Evolutionary conservation across 2,888 invertebrate genomes (phyloP).

Genomic region (Exephanes ischioxanthus): DNA sequence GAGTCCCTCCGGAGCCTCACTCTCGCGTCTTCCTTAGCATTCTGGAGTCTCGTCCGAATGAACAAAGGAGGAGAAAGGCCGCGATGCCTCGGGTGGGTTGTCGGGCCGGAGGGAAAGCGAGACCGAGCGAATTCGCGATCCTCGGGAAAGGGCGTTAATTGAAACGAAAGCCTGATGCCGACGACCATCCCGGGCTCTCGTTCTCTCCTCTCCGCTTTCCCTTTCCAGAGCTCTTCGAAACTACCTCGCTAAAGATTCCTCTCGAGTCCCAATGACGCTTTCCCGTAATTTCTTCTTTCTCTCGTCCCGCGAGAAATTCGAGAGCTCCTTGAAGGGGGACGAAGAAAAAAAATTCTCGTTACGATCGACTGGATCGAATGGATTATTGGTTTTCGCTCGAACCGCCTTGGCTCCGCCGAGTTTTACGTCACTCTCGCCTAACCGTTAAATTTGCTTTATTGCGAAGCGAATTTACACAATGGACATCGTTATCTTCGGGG

Average conservation of each 20-base stretch:
- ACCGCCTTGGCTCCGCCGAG: neutral
- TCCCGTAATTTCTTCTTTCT: constrained; percentile 20
- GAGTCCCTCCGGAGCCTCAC: constrained; percentile 41
- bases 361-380: constrained; percentile 25
- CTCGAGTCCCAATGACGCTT: constrained; percentile 41
- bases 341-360: constrained; percentile 21
- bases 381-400: constrained; percentile 37
- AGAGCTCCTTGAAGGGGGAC: neutral
- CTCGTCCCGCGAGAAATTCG: constrained; percentile 17
- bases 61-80: constrained; percentile 52
- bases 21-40: constrained; percentile 45
- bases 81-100: constrained; percentile 32
- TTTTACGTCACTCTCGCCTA: constrained; percentile 9
- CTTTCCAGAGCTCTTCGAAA: constrained; percentile 22
- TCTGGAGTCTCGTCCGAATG: constrained; percentile 35
- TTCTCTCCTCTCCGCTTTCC: constrained; percentile 11
- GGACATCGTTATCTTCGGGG: neutral
- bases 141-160: constrained; percentile 78
- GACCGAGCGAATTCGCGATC: constrained; percentile 68
- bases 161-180: constrained; percentile 75
- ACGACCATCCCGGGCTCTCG: constrained; percentile 68
- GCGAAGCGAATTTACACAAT: neutral
- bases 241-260: constrained; percentile 58
- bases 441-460: neutral
- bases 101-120: constrained; percentile 59